Evolutionary conservation across 2,113 vertebrate species (phyloP).

Genomic region (Periophthalmus modestus): DNA sequence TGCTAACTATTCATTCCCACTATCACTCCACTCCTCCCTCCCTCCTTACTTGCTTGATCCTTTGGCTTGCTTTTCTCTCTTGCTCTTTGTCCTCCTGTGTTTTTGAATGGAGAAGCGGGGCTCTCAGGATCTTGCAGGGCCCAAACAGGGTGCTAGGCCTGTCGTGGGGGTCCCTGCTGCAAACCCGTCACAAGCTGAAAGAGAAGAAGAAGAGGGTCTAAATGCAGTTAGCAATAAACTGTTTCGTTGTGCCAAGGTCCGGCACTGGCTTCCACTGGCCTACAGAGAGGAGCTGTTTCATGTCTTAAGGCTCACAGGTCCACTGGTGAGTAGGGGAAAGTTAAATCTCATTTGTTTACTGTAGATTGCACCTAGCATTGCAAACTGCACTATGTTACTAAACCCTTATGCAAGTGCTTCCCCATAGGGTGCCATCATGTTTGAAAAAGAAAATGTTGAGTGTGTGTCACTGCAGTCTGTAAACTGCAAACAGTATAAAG

Average conservation of each 20-base stretch:
- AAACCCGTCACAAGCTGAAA: constrained; percentile 24
- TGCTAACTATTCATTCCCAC: not conserved
- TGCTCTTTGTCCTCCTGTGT: constrained; percentile 24
- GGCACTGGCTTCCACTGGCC: constrained; percentile 63
- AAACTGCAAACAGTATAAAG: not conserved
- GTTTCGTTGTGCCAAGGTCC: constrained; percentile 55
- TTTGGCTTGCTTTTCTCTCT: constrained; percentile 30
- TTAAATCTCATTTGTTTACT: constrained; percentile 5
- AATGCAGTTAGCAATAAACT: constrained; percentile 53
- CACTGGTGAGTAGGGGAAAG: constrained; percentile 73
- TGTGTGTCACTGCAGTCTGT: not conserved
- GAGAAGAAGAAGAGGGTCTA: constrained; percentile 31
- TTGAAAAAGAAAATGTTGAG: not conserved
- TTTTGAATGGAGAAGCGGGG: constrained; percentile 71
- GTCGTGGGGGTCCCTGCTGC: constrained; percentile 35
- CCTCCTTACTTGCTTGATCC: constrained; percentile 31
- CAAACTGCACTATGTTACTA: not conserved
- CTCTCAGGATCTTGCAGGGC: constrained; percentile 48
- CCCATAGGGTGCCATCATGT: not conserved
- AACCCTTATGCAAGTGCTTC: not conserved
- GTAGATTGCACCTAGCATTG: not conserved
- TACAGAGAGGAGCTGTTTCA: constrained; percentile 79
- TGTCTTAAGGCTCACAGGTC: constrained; percentile 69
- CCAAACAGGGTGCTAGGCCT: constrained; percentile 39
- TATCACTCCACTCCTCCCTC: constrained; percentile 2